A percentile compares a stretch with the other conserved stretches of the same genome.
These are phyloP conservation scores for Perodicticus potto DNA, from an alignment of 2,797 vertebrate species.

Conservation along the genomic window DNA sequence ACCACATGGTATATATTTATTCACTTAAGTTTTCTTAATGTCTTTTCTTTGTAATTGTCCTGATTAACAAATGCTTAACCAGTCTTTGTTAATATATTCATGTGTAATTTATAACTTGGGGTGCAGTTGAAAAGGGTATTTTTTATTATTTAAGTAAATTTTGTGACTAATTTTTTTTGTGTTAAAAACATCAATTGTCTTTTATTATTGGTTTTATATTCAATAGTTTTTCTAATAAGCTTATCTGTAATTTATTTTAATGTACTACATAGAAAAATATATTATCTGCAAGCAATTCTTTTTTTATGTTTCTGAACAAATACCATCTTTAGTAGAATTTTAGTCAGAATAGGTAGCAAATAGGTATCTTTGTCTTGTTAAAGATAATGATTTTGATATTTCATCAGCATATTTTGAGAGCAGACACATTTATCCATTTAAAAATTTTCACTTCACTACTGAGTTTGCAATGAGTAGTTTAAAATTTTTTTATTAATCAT, in stretches of 20 bases:
- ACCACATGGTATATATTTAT: neutral
- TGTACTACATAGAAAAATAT: neutral
- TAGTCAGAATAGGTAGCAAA: neutral
- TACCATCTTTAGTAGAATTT: neutral
- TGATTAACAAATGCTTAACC: neutral
- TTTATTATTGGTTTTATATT: conserved; percentile 22
- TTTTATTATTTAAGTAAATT: neutral
- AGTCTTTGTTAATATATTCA: conserved; percentile 10
- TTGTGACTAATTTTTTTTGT: conserved; percentile 3
- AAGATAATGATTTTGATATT: neutral
- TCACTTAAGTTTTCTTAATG: neutral
- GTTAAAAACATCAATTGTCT: neutral
- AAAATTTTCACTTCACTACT: neutral
- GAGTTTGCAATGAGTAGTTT: neutral
- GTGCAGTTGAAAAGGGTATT: neutral
- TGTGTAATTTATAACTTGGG: neutral
- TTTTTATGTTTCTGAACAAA: neutral
- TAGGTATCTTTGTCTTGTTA: neutral
- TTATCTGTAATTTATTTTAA: neutral
- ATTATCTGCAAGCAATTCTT: neutral
- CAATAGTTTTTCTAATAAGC: neutral
- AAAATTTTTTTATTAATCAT: neutral
- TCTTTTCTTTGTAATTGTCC: neutral
- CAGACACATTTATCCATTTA: neutral
- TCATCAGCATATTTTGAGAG: neutral